These are phyloP conservation scores for Tenrec ecaudatus DNA, from an alignment of 2,113 vertebrate species.

Conservation along the genomic window DNA sequence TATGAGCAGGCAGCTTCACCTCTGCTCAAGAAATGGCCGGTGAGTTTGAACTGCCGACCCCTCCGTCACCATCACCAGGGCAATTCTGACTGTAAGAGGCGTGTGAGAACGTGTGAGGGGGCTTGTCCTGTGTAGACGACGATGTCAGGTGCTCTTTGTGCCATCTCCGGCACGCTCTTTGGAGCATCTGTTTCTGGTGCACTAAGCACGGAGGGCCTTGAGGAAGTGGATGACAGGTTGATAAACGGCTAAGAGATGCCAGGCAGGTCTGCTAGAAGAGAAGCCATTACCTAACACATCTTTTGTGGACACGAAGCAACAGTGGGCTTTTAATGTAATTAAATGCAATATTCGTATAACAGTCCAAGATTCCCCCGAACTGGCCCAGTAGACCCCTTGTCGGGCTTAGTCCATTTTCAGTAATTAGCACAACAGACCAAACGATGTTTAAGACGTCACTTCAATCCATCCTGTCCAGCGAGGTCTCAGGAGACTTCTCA, in stretches of 20 bases:
- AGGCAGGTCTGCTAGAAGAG: background rate
- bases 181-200: background rate
- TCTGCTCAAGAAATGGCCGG: no score
- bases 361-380: conserved; percentile 19
- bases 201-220: background rate
- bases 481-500: background rate
- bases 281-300: background rate
- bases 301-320: background rate
- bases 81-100: background rate
- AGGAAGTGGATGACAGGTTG: background rate
- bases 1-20: no score
- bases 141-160: background rate
- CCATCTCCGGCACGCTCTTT: background rate
- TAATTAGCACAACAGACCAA: conserved; percentile 37
- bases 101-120: background rate
- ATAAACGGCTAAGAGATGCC: background rate
- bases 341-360: conserved; percentile 61
- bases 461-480: background rate
- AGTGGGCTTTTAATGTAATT: conserved; percentile 63
- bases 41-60: no score
- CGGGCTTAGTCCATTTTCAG: conserved; percentile 53
- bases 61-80: no score
- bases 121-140: background rate
- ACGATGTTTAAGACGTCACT: background rate
- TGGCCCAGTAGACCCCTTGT: background rate